Base-by-base conservation (phyloP, 1,140 invertebrate species). In the Cephus cinctus region DNA sequence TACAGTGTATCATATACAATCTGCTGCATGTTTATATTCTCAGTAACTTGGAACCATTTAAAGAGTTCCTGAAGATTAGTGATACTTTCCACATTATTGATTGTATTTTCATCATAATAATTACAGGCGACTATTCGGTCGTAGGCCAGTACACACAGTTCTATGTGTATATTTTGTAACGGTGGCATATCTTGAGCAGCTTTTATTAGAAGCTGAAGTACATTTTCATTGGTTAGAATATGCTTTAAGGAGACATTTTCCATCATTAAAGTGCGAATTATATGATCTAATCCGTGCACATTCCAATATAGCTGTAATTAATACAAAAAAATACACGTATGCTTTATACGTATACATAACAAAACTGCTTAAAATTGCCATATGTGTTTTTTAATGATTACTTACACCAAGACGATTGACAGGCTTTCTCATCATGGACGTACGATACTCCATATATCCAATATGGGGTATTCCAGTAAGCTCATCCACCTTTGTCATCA, bases 251-350 rank as follows among this genome's bases (percentile, higher is more conserved):
- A 4, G 1, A 52, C 21, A 4, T 48, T 35, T 6, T 52, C 45
- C 2, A 63, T 8, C 1, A 48, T n/a, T 27, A 27, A 8, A 27
- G 6, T 11, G 0, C 48, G 50, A 4, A 51, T 25, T 0, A 64
- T 14, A 6, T 54, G 25, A 15, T 46, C 16, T 4, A 60, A 1
- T 1, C 57, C 57, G 5, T 56, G 44, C 8, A 52, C 23, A 8
- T 38, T 48, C 57, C 59, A 66, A 14, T 65, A 51, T 6, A 63
- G 23, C 65, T 68, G 16, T 8, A 56, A 50, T n/a, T n/a, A n/a
- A n/a, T n/a, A n/a, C n/a, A n/a, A n/a, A n/a, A n/a, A n/a, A n/a
- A n/a, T n/a, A n/a, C n/a, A n/a, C n/a, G n/a, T n/a, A n/a, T n/a
- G n/a, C n/a, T n/a, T n/a, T n/a, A n/a, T n/a, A n/a, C n/a, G n/a